Evolutionary conservation across 2,797 vertebrate species (phyloP).

Genomic region (Jordanella pulchra): DNA sequence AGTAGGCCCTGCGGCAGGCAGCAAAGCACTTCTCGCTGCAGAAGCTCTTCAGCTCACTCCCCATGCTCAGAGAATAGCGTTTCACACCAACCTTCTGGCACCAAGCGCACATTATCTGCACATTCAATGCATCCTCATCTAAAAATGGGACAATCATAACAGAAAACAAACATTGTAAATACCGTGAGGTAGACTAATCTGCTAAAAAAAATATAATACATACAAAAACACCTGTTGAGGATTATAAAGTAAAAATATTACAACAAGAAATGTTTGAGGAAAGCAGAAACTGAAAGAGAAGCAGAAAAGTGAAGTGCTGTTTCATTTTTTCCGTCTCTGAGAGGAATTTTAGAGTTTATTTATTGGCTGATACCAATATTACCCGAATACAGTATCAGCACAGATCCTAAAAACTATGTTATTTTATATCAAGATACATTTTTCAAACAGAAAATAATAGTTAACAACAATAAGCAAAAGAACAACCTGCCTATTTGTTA

Average conservation of each 20-base stretch:
- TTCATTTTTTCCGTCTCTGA: too few relatives aligned
- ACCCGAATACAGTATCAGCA: too few relatives aligned
- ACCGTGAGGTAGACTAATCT: not conserved
- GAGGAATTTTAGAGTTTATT: too few relatives aligned
- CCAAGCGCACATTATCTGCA: constrained; percentile 99
- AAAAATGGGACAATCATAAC: constrained; percentile 25
- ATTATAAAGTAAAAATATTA: not conserved
- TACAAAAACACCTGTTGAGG: not conserved
- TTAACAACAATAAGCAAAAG: too few relatives aligned
- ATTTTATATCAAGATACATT: too few relatives aligned
- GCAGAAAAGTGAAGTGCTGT: too few relatives aligned
- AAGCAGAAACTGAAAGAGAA: too few relatives aligned
- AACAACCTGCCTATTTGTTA: too few relatives aligned
- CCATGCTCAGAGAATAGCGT: constrained; percentile 99
- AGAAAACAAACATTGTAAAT: not conserved
- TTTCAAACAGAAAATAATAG: too few relatives aligned
- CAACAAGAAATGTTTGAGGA: not conserved
- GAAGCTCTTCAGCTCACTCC: constrained; percentile 98
- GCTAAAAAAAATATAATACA: not conserved
- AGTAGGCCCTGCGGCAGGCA: constrained; percentile 97
- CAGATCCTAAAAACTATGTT: too few relatives aligned
- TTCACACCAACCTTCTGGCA: constrained; percentile 99
- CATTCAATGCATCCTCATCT: constrained; percentile 96
- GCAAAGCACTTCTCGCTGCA: constrained; percentile 99
- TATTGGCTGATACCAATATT: too few relatives aligned